Percentiles rank a stretch among this genome's conserved stretches.
phyloP scores from a whole-genome alignment of 2,113 vertebrate genomes.

The Casuarius casuarius region DNA sequence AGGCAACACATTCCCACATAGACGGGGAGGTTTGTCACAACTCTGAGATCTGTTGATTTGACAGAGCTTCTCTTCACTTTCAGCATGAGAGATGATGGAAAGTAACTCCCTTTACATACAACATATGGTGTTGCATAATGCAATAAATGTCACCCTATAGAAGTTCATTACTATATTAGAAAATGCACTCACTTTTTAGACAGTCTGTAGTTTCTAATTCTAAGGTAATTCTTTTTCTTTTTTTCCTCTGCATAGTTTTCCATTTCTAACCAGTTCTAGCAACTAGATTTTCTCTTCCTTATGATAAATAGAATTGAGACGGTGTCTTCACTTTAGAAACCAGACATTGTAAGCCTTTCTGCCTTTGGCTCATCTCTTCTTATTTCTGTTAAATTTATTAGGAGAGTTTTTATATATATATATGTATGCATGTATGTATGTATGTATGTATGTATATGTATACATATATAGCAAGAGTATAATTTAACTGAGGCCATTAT shows the following conservation, averaged over 20 bases:
- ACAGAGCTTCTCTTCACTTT: conserved; percentile 26
- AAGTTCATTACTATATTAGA: neutral
- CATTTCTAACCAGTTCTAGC: neutral
- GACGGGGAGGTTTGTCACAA: neutral
- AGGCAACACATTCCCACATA: conserved; percentile 27
- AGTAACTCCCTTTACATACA: conserved; percentile 39
- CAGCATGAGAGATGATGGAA: neutral
- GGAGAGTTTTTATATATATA: neutral
- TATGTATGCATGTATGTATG: too few relatives aligned
- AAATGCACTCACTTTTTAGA: neutral
- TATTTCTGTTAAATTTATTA: neutral
- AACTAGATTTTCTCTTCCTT: neutral
- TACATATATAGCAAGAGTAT: too few relatives aligned
- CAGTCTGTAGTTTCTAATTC: neutral
- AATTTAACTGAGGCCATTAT: neutral
- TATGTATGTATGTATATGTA: too few relatives aligned
- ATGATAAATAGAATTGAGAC: neutral
- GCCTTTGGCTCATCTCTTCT: neutral
- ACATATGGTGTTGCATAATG: conserved; percentile 46
- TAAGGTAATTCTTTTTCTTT: neutral
- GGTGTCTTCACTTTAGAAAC: neutral
- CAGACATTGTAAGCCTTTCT: neutral
- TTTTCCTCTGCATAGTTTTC: neutral
- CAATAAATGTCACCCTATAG: conserved; percentile 18
- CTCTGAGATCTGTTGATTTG: conserved; percentile 15